phyloP scores from a whole-genome alignment of 2,888 invertebrate genomes.

The Actias luna region DNA sequence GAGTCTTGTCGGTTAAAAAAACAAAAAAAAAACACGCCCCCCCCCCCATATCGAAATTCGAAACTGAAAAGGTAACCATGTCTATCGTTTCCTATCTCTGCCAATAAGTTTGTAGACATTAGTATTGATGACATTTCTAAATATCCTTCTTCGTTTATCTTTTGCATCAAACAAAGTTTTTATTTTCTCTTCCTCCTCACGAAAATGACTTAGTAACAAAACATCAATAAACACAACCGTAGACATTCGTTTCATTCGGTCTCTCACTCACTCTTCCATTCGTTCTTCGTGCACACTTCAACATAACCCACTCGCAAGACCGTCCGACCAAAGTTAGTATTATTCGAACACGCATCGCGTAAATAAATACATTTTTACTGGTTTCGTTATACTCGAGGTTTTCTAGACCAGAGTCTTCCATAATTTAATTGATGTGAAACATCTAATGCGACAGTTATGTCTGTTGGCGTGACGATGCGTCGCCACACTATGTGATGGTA shows the following conservation, averaged over 20 bases:
- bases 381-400: background rate
- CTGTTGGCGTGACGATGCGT: too few relatives aligned
- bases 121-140: conserved; percentile 45
- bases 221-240: conserved; percentile 68
- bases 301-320: background rate
- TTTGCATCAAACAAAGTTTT: conserved; percentile 55
- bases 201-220: conserved; percentile 62
- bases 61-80: conserved; percentile 43
- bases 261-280: background rate
- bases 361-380: background rate
- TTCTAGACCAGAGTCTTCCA: background rate
- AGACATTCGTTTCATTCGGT: conserved; percentile 35
- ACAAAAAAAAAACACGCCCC: conserved; percentile 34
- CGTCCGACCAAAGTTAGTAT: background rate
- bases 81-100: conserved; percentile 25
- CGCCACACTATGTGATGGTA: too few relatives aligned
- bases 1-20: conserved; percentile 46
- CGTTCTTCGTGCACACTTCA: background rate
- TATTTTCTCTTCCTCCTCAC: conserved; percentile 49
- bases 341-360: background rate
- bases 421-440: too few relatives aligned
- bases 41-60: conserved; percentile 37
- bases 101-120: conserved; percentile 41
- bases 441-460: too few relatives aligned
- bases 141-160: conserved; percentile 33